Percentiles rank a stretch among this genome's conserved stretches.
These are phyloP conservation scores for Orchesellides sinensis DNA, from an alignment of 2,888 invertebrate species.

Conservation along the genomic window DNA sequence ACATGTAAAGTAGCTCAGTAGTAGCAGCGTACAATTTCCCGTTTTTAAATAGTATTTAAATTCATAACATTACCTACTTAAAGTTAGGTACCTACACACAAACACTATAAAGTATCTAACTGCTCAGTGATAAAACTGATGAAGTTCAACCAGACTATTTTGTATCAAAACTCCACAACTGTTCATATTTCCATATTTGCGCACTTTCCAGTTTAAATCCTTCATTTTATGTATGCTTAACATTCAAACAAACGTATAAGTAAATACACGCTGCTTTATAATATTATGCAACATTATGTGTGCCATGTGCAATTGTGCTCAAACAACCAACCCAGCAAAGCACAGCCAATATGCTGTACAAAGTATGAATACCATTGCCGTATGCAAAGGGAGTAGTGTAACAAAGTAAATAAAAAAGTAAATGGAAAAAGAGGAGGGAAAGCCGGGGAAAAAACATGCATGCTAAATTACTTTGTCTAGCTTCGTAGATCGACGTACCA, in stretches of 20 bases:
- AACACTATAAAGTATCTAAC: background rate
- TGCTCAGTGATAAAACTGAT: background rate
- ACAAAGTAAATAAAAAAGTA: slow-evolving; percentile 22
- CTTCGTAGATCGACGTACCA: no score
- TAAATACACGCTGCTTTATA: background rate
- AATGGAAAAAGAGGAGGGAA: slow-evolving; percentile 14
- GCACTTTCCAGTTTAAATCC: background rate
- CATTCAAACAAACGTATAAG: background rate
- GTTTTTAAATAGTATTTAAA: background rate
- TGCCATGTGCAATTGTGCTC: background rate
- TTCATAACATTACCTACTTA: background rate
- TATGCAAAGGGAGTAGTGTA: slow-evolving; percentile 1
- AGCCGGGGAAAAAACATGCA: background rate
- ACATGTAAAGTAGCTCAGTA: background rate
- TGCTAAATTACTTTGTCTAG: slow-evolving; percentile 7
- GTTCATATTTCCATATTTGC: background rate
- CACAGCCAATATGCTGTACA: no score
- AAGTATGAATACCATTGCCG: background rate
- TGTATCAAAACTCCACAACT: background rate
- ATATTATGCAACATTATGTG: background rate
- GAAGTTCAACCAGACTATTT: background rate
- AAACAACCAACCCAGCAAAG: background rate
- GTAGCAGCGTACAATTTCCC: background rate
- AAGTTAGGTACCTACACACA: background rate
- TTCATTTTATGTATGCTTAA: background rate